phyloP scores from a whole-genome alignment of 1,140 invertebrate species.

The Drosophila parabipectinata region DNA sequence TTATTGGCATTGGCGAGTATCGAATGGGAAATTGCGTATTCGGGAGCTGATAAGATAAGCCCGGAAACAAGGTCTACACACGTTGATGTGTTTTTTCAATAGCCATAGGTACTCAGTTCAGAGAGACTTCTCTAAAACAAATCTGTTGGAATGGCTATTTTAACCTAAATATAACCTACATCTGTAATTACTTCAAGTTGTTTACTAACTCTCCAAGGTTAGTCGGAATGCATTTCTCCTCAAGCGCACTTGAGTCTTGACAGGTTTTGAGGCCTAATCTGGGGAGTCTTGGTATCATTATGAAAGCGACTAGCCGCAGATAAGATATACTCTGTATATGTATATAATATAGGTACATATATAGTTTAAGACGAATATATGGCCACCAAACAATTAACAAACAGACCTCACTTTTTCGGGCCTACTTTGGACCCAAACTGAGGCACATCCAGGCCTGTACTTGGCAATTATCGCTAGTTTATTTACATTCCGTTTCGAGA shows the following conservation, averaged over 20 bases:
- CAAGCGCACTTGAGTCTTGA: constrained; percentile 15
- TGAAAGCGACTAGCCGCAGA: constrained; percentile 32
- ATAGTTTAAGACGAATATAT: constrained; percentile 27
- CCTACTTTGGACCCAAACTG: background rate
- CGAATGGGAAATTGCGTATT: constrained; percentile 37
- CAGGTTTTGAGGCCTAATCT: constrained; percentile 26
- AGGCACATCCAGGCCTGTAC: constrained; percentile 4
- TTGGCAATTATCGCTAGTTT: background rate
- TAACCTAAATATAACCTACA: background rate
- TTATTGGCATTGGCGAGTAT: constrained; percentile 18
- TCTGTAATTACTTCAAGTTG: background rate
- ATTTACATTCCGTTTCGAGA: background rate
- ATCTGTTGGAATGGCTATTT: too few relatives aligned
- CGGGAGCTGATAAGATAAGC: constrained; percentile 33
- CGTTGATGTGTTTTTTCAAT: constrained; percentile 10
- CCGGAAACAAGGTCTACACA: constrained; percentile 10
- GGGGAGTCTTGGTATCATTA: constrained; percentile 16
- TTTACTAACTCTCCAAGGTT: background rate
- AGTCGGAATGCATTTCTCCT: constrained; percentile 7
- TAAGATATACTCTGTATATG: constrained; percentile 28
- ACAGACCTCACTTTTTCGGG: background rate
- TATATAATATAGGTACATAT: constrained; percentile 35
- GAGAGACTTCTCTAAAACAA: background rate
- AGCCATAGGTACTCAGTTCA: background rate
- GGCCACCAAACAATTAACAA: constrained; percentile 9